phyloP scores from a whole-genome alignment of 2,797 vertebrate genomes.

The Poliocrania exsul region DNA sequence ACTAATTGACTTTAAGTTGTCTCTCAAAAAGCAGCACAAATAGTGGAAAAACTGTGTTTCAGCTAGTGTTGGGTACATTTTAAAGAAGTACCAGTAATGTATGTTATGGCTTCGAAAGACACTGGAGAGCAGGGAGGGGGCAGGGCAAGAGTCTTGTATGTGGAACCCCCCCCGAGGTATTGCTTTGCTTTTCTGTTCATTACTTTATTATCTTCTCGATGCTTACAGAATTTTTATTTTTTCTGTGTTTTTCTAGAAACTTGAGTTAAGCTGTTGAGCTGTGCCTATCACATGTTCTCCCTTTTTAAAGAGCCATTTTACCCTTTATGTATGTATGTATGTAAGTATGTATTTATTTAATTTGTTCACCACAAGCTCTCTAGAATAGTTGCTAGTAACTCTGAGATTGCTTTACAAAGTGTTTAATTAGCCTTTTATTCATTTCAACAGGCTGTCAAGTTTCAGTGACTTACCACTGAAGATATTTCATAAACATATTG shows the following conservation, averaged over 20 bases:
- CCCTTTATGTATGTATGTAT: too few relatives aligned
- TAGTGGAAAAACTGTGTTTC: background rate
- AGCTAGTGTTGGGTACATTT: background rate
- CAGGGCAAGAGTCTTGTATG: background rate
- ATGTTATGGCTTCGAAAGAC: background rate
- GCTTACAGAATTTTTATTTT: background rate
- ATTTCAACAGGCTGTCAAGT: background rate
- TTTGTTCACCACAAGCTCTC: background rate
- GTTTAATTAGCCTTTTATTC: background rate
- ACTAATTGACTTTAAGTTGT: background rate
- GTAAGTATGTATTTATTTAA: too few relatives aligned
- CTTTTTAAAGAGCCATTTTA: background rate
- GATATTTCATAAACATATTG: background rate
- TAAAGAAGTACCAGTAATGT: background rate
- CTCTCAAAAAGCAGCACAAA: background rate
- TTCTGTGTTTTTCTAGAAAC: background rate
- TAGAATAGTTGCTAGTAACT: background rate
- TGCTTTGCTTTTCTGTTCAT: background rate
- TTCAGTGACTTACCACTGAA: background rate
- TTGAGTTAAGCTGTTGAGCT: background rate
- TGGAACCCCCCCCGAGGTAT: too few relatives aligned
- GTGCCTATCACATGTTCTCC: background rate
- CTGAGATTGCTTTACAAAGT: background rate
- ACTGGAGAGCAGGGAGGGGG: rapidly evolving
- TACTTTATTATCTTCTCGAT: background rate